phyloP scores from a whole-genome alignment of 2,113 vertebrate genomes.

The Silurus asotus region DNA sequence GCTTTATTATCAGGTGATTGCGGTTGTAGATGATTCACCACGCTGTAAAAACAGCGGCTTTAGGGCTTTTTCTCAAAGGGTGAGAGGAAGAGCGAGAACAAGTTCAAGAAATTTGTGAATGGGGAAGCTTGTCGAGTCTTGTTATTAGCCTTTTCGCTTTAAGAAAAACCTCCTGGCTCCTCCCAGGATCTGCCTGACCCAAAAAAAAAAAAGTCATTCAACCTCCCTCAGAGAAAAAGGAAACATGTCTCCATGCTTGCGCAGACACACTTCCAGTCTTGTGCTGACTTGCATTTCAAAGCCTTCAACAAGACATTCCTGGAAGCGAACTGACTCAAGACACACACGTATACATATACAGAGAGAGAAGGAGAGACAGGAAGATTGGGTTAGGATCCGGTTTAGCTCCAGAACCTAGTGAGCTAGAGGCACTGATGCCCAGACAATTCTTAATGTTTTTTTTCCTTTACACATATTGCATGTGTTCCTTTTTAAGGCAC shows the following conservation, averaged over 20 bases:
- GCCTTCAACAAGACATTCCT: conserved; percentile 68
- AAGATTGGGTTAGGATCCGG: conserved; percentile 32
- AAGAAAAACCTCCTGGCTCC: conserved; percentile 65
- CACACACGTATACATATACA: conserved; percentile 21
- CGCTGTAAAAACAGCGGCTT: conserved; percentile 67
- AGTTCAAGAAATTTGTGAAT: conserved; percentile 61
- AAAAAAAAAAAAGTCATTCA: conserved; percentile 66
- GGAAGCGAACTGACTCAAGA: conserved; percentile 65
- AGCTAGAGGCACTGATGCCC: conserved; percentile 56
- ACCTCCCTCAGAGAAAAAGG: conserved; percentile 67
- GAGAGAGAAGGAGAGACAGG: conserved; percentile 9
- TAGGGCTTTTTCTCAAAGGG: conserved; percentile 56
- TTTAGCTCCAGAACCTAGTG: conserved; percentile 18
- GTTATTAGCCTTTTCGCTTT: conserved; percentile 71
- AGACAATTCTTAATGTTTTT: conserved; percentile 47
- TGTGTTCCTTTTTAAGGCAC: conserved; percentile 61
- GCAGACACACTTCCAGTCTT: conserved; percentile 72
- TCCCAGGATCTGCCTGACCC: conserved; percentile 71
- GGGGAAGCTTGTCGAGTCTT: conserved; percentile 76
- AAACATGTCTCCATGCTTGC: conserved; percentile 64
- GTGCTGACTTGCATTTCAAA: conserved; percentile 78
- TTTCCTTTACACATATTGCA: conserved; percentile 54
- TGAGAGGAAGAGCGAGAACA: conserved; percentile 47
- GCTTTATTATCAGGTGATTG: conserved; percentile 70
- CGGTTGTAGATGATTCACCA: conserved; percentile 72